phyloP scores from a whole-genome alignment of 1,140 invertebrate genomes.

The Brachionus koreanus region DNA sequence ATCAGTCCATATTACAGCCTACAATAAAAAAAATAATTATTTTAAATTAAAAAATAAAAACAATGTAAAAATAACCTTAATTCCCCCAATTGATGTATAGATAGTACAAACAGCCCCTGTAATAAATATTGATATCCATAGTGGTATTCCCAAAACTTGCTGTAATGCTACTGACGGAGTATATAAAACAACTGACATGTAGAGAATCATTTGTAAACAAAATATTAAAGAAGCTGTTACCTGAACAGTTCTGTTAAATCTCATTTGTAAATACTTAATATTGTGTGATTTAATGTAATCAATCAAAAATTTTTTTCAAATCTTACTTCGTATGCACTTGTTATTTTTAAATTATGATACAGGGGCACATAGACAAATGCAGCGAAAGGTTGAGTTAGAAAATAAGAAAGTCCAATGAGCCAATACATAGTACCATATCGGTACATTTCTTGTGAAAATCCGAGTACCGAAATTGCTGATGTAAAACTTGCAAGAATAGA shows the following conservation, averaged over 20 bases:
- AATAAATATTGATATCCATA: constrained; percentile 38
- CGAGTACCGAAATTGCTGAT: constrained; percentile 59
- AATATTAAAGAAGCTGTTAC: constrained; percentile 31
- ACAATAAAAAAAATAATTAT: not conserved
- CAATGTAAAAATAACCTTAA: not conserved
- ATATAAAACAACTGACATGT: constrained; percentile 86
- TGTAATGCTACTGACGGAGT: constrained; percentile 84
- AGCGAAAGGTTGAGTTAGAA: constrained; percentile 49
- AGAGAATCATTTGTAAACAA: constrained; percentile 62
- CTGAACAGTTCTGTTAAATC: constrained; percentile 11
- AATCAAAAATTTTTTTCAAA: not conserved
- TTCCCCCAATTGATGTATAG: constrained; percentile 13
- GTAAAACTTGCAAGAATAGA: constrained; percentile 57
- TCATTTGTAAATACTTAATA: constrained; percentile 29
- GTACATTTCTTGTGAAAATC: constrained; percentile 54
- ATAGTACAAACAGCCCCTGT: constrained; percentile 36
- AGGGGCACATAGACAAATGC: constrained; percentile 53
- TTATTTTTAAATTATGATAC: constrained; percentile 53
- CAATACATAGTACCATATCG: constrained; percentile 50
- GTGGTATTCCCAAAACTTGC: constrained; percentile 61
- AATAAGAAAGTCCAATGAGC: constrained; percentile 44
- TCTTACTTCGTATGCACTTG: constrained; percentile 52
- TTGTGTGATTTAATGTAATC: not conserved
- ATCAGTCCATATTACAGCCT: constrained; percentile 65
- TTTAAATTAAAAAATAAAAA: not conserved